These are phyloP conservation scores for Labeo rohita DNA, from an alignment of 2,113 vertebrate genomes.

Conservation along the genomic window DNA sequence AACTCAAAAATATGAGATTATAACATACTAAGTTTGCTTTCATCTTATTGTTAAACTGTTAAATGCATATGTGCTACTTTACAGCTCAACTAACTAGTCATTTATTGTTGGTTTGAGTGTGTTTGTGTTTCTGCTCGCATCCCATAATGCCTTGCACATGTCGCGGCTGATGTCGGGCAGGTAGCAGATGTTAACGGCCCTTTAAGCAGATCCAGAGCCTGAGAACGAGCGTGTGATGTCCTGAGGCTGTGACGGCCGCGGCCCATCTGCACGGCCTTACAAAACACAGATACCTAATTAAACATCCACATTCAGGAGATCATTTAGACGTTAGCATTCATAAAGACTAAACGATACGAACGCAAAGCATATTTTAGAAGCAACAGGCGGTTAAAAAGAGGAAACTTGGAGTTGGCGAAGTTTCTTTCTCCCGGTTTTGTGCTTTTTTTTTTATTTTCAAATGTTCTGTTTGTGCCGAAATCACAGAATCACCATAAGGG, in stretches of 20 bases:
- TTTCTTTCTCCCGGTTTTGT: slow-evolving; percentile 55
- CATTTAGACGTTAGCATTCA: background rate
- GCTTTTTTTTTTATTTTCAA: slow-evolving; percentile 83
- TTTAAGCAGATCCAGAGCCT: background rate
- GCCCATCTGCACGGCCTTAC: slow-evolving; percentile 18
- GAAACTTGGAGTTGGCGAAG: slow-evolving; percentile 61
- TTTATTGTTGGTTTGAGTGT: background rate
- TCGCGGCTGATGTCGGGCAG: background rate
- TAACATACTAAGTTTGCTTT: background rate
- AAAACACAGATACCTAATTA: background rate
- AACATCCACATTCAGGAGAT: background rate
- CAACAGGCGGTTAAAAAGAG: slow-evolving; percentile 77
- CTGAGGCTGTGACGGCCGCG: background rate
- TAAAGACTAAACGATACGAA: background rate
- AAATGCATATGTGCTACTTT: background rate
- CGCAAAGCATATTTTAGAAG: slow-evolving; percentile 42
- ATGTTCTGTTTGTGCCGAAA: slow-evolving; percentile 96
- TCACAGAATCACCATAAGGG: slow-evolving; percentile 99
- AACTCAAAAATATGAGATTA: too few relatives aligned
- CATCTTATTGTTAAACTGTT: too few relatives aligned
- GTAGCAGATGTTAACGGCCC: background rate
- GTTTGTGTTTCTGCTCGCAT: background rate
- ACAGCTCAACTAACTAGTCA: background rate
- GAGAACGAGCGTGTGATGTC: background rate
- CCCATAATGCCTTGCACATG: slow-evolving; percentile 18